Percentiles rank a stretch among this genome's conserved stretches.
phyloP scores from a whole-genome alignment of 1,140 invertebrate genomes.

The Pseudobourletiella spinata region DNA sequence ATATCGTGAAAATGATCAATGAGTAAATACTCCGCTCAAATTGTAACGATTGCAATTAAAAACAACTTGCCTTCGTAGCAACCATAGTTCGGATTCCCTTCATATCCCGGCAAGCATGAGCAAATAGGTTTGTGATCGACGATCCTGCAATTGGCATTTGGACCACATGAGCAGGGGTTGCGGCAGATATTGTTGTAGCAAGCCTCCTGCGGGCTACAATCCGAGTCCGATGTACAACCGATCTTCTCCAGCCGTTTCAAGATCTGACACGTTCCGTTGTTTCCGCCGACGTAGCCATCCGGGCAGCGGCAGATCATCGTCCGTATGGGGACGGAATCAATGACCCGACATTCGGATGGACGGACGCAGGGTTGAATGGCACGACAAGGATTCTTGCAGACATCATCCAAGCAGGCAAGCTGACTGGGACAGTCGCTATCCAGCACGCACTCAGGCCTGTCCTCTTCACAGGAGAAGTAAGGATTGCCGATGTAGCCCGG shows the following conservation, averaged over 20 bases:
- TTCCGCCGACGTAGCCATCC: constrained; percentile 64
- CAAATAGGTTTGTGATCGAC: constrained; percentile 74
- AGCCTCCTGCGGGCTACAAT: constrained; percentile 63
- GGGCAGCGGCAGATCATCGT: constrained; percentile 84
- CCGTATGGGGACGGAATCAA: constrained; percentile 66
- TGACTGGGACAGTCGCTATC: constrained; percentile 71
- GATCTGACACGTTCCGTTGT: constrained; percentile 56
- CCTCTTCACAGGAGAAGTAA: constrained; percentile 64
- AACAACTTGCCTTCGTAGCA: constrained; percentile 36
- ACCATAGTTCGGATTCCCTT: constrained; percentile 60
- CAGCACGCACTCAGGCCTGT: constrained; percentile 60
- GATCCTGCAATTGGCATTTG: constrained; percentile 68
- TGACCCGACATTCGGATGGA: constrained; percentile 69
- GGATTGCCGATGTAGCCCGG: constrained; percentile 61
- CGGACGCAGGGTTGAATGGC: constrained; percentile 65
- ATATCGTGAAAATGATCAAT: no score
- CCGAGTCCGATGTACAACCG: constrained; percentile 62
- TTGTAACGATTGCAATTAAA: no score
- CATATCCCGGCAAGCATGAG: constrained; percentile 65
- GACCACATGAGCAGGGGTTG: constrained; percentile 70
- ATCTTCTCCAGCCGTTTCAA: constrained; percentile 50
- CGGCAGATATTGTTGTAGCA: constrained; percentile 69
- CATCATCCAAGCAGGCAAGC: constrained; percentile 67
- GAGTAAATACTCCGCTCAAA: no score
- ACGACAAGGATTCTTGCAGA: constrained; percentile 73